A percentile compares a stretch with the other conserved stretches of the same genome.
Evolutionary conservation across 2,113 vertebrate species (phyloP).

Genomic region (Diphyllodes magnificus): DNA sequence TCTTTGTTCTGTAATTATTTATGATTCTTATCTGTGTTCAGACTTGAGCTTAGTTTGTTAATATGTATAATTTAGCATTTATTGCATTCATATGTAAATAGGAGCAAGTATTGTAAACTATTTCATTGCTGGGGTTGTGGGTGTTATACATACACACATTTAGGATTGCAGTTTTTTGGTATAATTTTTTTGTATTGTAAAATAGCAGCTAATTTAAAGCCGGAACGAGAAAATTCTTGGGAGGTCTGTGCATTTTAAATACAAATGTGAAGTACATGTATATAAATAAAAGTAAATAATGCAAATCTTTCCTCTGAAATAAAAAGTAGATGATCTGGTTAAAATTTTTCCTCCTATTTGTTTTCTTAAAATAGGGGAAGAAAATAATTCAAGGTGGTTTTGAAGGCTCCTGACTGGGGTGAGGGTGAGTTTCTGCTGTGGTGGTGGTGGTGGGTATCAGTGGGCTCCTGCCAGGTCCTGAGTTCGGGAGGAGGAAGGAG

Average conservation of each 20-base stretch:
- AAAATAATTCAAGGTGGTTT: background rate
- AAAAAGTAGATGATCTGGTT: constrained; percentile 84
- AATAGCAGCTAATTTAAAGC: constrained; percentile 83
- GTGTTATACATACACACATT: constrained; percentile 77
- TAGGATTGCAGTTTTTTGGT: constrained; percentile 78
- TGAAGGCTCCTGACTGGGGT: background rate
- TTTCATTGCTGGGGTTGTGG: constrained; percentile 76
- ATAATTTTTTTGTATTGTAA: constrained; percentile 93
- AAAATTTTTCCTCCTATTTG: background rate
- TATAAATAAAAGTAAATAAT: constrained; percentile 87
- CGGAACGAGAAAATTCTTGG: constrained; percentile 67
- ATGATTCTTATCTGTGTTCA: constrained; percentile 48
- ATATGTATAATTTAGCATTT: constrained; percentile 94
- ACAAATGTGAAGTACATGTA: constrained; percentile 89
- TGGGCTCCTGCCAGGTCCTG: rapidly evolving
- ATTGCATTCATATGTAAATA: constrained; percentile 91
- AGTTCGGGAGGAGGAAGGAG: background rate
- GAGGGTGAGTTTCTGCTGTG: rapidly evolving
- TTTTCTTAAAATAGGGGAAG: background rate
- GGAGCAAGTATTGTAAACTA: constrained; percentile 92
- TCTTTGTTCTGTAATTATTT: constrained; percentile 61
- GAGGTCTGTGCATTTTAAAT: constrained; percentile 81
- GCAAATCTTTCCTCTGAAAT: constrained; percentile 78
- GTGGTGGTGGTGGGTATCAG: background rate
- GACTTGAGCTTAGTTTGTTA: constrained; percentile 82